Evolutionary conservation across 2,113 vertebrate genomes (phyloP).

Genomic region (Fulica atra): DNA sequence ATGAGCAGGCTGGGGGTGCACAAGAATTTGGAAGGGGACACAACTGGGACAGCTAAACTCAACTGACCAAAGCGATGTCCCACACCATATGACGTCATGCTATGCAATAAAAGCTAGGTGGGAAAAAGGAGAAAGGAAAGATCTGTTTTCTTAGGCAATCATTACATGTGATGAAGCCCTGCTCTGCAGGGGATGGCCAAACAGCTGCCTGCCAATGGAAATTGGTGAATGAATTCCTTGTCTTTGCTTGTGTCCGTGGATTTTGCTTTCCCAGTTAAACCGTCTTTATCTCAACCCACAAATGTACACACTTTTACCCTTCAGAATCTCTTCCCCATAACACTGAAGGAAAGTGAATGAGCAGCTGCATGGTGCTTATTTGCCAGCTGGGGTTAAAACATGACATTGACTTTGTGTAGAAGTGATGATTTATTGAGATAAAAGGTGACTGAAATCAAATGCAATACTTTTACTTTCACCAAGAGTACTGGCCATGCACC

Average conservation of each 20-base stretch:
- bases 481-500: neutral
- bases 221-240: neutral
- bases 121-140: neutral
- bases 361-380: neutral
- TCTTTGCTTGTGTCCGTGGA: accelerated
- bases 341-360: neutral
- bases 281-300: neutral
- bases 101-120: neutral
- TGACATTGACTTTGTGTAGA: neutral
- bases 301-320: neutral
- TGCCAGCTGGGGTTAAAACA: neutral
- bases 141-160: neutral
- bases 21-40: neutral
- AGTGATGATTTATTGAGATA: neutral
- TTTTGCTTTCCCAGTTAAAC: neutral
- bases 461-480: neutral
- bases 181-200: neutral
- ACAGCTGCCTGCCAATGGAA: neutral
- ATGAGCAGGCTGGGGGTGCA: neutral
- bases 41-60: neutral
- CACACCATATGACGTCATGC: neutral
- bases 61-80: neutral
- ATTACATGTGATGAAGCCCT: accelerated
- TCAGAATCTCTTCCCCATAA: neutral
- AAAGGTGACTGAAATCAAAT: neutral